Percentiles rank a stretch among this genome's conserved stretches.
Conservation (phyloP, 2,888 invertebrate genomes). For the Polyommatus iphigenia region DNA sequence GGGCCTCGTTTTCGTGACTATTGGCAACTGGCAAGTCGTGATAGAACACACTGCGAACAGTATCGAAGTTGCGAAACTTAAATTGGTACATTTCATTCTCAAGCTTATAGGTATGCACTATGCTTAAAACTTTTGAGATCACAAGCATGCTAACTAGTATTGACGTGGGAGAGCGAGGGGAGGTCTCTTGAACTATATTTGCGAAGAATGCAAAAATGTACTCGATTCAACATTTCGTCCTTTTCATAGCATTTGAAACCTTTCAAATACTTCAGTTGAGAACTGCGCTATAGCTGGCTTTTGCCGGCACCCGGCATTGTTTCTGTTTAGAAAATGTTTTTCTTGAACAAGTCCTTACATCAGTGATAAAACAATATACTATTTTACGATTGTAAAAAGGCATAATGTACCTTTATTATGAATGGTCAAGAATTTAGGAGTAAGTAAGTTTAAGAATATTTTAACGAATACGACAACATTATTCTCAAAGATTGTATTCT, state of each 20-base stretch:
- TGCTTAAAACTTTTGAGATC: background rate
- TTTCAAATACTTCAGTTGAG: slow-evolving; percentile 21
- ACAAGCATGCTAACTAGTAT: too few species aligned
- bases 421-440: too few species aligned
- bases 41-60: background rate
- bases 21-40: background rate
- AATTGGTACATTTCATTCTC: background rate
- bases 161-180: too few species aligned
- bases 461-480: too few species aligned
- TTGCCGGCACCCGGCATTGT: background rate
- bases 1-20: slow-evolving; percentile 6
- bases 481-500: too few species aligned
- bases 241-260: background rate
- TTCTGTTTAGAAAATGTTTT: background rate
- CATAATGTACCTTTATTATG: background rate
- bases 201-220: background rate
- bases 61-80: slow-evolving; percentile 10
- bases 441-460: too few species aligned
- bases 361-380: background rate
- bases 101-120: background rate
- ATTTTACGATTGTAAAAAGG: too few species aligned
- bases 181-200: too few species aligned
- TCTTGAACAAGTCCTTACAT: background rate
- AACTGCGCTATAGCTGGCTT: background rate
- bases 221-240: background rate